Evolutionary conservation across 35 echinoderm and acorn worm species (phyloP), one percentile per base, ranked within the genome.

Genomic region (Anneissia japonica): DNA sequence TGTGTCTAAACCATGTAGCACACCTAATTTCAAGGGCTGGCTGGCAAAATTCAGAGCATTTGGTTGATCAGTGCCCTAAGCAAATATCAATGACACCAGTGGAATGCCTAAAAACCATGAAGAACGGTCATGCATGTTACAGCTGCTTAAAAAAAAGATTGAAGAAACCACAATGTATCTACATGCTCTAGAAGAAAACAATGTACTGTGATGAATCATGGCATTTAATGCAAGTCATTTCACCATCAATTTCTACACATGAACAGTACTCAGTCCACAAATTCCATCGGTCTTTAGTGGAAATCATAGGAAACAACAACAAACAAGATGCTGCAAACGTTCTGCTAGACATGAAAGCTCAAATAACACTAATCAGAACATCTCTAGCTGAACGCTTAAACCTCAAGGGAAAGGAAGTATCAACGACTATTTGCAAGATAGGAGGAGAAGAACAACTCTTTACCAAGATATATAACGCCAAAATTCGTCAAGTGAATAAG

Each of bases 341-440:
- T 1, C 80, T 77, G 4, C 35, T 93, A 23, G 92, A 93, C 46
- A 82, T 77, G 32, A 88, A 88, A 5, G 72, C 84, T 26, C 73
- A 91, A 28, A 33, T 94, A 6, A 87, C 34, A 23, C 41, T 94
- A 43, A 94, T 94, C 34, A 86, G 36, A 37, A 79, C 79, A 35
- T 82, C 83, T 33, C 74, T 94, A 16, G 92, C 88, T 5, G 88
- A 90, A 32, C 82, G 36, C 21, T 40, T 90, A 34, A 72, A 87
- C 28, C 39, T 94, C 3, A 94, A 72, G 0, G 88, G 84, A 46
- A 77, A 75, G 41, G 36, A 45, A 35, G 79, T 85, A 13, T 76
- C 30, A 35, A 83, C 84, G 36, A 90, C 88, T 28, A 94, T 90
- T n/a, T 86, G 46, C 26, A 94, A 94, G 77, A 36, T 94, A 35